Conservation (phyloP, 2,888 invertebrate genomes). For the Meteorus colon region DNA sequence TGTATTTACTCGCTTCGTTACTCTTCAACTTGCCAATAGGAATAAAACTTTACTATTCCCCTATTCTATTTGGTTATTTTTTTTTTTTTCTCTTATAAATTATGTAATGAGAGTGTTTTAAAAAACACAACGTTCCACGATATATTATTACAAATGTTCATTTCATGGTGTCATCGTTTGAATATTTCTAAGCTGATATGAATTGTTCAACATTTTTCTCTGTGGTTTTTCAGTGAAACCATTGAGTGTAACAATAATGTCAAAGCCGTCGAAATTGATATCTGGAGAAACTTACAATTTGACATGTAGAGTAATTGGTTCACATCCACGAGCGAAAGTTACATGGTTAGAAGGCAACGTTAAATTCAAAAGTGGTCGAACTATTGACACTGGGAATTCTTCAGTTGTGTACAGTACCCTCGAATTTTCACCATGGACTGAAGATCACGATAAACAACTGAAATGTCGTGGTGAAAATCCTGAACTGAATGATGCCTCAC, state of each 20-base stretch:
- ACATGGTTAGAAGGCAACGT: slow-evolving; percentile 89
- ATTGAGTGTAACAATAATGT: slow-evolving; percentile 83
- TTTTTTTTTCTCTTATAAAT: too few relatives aligned
- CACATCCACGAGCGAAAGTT: slow-evolving; percentile 88
- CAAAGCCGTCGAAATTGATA: slow-evolving; percentile 85
- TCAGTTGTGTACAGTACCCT: slow-evolving; percentile 85
- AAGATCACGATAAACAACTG: slow-evolving; percentile 88
- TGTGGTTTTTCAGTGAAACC: slow-evolving; percentile 82
- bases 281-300: slow-evolving; percentile 87
- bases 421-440: slow-evolving; percentile 87
- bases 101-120: slow-evolving; percentile 55
- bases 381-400: slow-evolving; percentile 73
- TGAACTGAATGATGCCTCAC: slow-evolving; percentile 82
- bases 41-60: slow-evolving; percentile 10
- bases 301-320: slow-evolving; percentile 88
- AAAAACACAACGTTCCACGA: slow-evolving; percentile 46
- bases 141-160: background rate
- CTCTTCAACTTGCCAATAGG: slow-evolving; percentile 2
- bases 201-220: slow-evolving; percentile 19
- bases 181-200: background rate
- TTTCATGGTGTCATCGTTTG: background rate
- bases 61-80: too few relatives aligned
- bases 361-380: slow-evolving; percentile 80
- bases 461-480: slow-evolving; percentile 92
- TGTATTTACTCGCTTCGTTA: background rate